Base-by-base conservation (phyloP, 2,113 vertebrate species). In the Galbula dea region DNA sequence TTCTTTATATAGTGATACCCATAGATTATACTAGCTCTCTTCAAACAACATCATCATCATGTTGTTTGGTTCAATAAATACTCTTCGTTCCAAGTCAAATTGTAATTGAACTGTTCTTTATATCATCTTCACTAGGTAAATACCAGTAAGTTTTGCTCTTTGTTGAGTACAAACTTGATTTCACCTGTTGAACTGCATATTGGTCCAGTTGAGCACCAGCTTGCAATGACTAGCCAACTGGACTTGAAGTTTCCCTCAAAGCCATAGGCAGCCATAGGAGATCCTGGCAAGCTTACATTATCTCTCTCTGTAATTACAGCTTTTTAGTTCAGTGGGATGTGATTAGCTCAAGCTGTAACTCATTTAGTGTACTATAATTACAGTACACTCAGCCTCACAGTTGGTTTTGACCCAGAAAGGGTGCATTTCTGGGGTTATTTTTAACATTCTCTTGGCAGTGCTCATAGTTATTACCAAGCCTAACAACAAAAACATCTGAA, bases 281-380 rank as follows among this genome's bases (percentile, higher is more conserved):
- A 90, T 76, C 74, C 91, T 95, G 97, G 96, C 96, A 97, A 95
- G 76, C 65, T 83, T 63, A 69, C 39, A 92, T 95, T 96, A 87
- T 85, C 93, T 92, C n/a, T 59, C 93, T 90, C 66, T 95, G 62
- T 97, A 98, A 98, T 98, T 97, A 97, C 90, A 95, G 93, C 96
- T 96, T 94, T 96, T 93, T 86, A 93, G 92, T 91, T 95, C 95
- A 86, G 85, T 94, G 74, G 86, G 89, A 89, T 97, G 92, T 97
- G 96, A 97, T 97, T 97, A 98, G 91, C 96, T 97, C 92, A 96
- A 93, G 96, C 95, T 96, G 94, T 94, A 96, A 96, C 84, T 95
- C 95, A 94, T 96, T 96, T 96, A 93, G 77, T 46, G 66, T 90
- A 78, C 86, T 93, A 51, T 97, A 97, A 97, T 98, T 97, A 97